Evolutionary conservation across 53 echinoderm and acorn worm genomes (phyloP).

Genomic region (Holothuria scabra): DNA sequence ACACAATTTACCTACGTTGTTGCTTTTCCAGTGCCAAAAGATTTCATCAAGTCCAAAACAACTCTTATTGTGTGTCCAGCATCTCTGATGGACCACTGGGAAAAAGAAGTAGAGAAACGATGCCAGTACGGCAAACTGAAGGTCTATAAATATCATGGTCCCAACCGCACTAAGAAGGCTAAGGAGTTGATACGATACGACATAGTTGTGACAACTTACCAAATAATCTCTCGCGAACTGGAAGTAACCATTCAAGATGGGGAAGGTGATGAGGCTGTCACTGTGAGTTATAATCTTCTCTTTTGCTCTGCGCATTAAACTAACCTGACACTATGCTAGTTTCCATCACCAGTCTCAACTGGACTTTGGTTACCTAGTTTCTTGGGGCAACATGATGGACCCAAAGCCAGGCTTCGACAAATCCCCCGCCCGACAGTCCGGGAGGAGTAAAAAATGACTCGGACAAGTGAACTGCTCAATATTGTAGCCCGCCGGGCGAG

Average conservation of each 20-base stretch:
- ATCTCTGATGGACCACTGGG: slow-evolving; percentile 95
- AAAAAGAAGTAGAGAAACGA: slow-evolving; percentile 80
- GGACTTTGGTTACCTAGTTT: too few relatives aligned
- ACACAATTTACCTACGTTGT: not conserved
- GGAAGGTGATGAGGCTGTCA: slow-evolving; percentile 75
- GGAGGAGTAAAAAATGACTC: too few relatives aligned
- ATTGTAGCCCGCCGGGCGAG: too few relatives aligned
- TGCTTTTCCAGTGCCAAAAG: slow-evolving; percentile 10
- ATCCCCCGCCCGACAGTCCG: too few relatives aligned
- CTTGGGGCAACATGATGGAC: too few relatives aligned
- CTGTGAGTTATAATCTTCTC: slow-evolving; percentile 50
- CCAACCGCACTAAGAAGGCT: slow-evolving; percentile 80
- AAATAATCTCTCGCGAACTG: slow-evolving; percentile 80
- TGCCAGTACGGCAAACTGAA: slow-evolving; percentile 65
- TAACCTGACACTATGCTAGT: too few relatives aligned
- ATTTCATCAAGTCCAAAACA: slow-evolving; percentile 76
- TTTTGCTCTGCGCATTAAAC: too few relatives aligned
- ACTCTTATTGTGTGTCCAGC: slow-evolving; percentile 94
- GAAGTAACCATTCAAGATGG: slow-evolving; percentile 67
- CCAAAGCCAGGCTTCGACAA: too few relatives aligned
- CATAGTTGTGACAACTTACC: slow-evolving; percentile 92
- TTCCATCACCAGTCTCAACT: too few relatives aligned
- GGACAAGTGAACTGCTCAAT: too few relatives aligned
- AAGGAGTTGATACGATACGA: slow-evolving; percentile 86
- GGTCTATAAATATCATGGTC: slow-evolving; percentile 83